These are phyloP conservation scores for Oreochromis mossambicus DNA, from an alignment of 2,797 vertebrate genomes.

Conservation along the genomic window DNA sequence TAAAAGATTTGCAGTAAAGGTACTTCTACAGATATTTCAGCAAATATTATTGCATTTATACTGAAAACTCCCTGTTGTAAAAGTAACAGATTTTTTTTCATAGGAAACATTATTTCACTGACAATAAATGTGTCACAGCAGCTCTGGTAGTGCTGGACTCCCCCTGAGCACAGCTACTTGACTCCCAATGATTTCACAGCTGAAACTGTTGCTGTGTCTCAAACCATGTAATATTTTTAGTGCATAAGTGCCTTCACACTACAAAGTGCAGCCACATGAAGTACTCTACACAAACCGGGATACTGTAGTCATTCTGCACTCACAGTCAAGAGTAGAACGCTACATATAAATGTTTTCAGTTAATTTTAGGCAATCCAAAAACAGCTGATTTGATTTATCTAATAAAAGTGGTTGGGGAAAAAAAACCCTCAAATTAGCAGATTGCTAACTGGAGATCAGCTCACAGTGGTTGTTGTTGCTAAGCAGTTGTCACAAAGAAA, in stretches of 20 bases:
- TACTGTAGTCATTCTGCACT: neutral
- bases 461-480: neutral
- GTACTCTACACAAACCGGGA: neutral
- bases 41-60: neutral
- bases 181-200: neutral
- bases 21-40: neutral
- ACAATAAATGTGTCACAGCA: neutral
- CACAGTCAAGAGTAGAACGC: neutral
- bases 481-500: neutral
- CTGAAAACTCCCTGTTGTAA: neutral
- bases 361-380: neutral
- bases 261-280: neutral
- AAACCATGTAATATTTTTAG: neutral
- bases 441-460: neutral
- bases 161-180: neutral
- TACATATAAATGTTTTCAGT: neutral
- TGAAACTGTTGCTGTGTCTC: neutral
- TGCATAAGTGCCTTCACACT: neutral
- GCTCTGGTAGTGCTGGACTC: neutral
- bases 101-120: neutral
- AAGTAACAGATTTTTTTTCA: neutral
- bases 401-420: neutral
- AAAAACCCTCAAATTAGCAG: neutral
- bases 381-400: neutral
- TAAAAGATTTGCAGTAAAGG: neutral